Evolutionary conservation across 1,140 invertebrate genomes (phyloP).

Genomic region (Drosophila pruinosa): DNA sequence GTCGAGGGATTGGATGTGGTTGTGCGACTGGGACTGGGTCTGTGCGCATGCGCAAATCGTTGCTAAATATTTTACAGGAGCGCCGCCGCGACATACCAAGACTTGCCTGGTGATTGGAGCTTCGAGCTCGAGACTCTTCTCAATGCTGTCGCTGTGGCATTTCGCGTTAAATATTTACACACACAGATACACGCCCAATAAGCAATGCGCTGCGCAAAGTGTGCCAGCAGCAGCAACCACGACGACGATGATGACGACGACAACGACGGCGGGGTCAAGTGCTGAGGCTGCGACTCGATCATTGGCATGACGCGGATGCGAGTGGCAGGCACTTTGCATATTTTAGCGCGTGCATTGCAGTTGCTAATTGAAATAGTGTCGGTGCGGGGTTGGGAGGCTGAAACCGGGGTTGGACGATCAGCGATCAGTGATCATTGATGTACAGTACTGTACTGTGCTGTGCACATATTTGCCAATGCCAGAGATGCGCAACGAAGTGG

Average conservation of each 20-base stretch:
- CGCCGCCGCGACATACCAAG: conserved; percentile 30
- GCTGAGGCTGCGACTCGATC: conserved; percentile 30
- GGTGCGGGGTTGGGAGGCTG: conserved; percentile 2
- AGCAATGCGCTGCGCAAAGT: conserved; percentile 71
- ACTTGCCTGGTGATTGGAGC: background rate
- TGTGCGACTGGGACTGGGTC: background rate
- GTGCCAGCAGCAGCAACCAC: conserved; percentile 56
- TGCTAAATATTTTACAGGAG: conserved; percentile 64
- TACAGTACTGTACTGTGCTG: conserved; percentile 20
- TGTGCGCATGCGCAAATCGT: conserved; percentile 43
- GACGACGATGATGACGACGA: conserved; percentile 7
- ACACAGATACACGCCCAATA: conserved; percentile 69
- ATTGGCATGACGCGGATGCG: conserved; percentile 54
- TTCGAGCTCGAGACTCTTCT: conserved; percentile 7
- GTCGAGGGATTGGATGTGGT: background rate
- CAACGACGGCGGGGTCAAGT: conserved; percentile 62
- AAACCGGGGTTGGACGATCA: background rate
- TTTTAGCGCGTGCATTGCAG: conserved; percentile 76
- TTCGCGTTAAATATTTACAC: conserved; percentile 77
- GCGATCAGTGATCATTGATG: conserved; percentile 30
- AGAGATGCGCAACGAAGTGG: conserved; percentile 74
- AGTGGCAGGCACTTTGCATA: conserved; percentile 75
- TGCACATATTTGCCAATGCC: conserved; percentile 71
- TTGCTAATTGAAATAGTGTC: conserved; percentile 81
- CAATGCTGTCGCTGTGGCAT: conserved; percentile 48